Evolutionary conservation across 2,113 vertebrate genomes (phyloP).

Genomic region (Grus americana): DNA sequence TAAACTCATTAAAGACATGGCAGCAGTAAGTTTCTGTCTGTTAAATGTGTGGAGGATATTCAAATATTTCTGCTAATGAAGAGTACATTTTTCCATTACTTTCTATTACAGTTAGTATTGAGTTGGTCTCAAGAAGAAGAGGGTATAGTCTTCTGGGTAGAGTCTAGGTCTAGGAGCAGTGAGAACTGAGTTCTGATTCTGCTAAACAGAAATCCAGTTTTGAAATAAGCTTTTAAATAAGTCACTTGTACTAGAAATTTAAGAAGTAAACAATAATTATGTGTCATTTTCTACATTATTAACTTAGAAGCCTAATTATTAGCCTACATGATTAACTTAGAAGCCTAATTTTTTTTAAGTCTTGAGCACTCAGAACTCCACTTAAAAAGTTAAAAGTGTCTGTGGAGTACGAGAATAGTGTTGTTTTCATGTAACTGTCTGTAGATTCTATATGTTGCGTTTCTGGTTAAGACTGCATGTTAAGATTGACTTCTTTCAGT

Average conservation of each 20-base stretch:
- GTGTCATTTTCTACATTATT: not conserved
- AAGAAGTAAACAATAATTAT: not conserved
- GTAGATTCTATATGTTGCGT: not conserved
- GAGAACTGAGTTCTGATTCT: not conserved
- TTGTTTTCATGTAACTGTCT: not conserved
- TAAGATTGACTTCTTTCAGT: not conserved
- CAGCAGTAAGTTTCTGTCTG: conserved; percentile 84
- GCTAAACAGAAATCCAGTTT: not conserved
- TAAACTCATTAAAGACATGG: conserved; percentile 98
- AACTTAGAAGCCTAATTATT: not conserved
- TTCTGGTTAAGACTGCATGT: not conserved
- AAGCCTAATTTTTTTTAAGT: not conserved
- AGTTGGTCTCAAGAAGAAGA: not conserved
- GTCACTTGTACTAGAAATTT: not conserved
- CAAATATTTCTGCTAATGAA: not conserved
- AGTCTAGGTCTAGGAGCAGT: not conserved
- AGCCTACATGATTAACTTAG: not conserved
- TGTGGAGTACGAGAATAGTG: not conserved
- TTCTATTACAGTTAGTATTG: not conserved
- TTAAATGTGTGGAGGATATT: not conserved
- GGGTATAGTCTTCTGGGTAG: not conserved
- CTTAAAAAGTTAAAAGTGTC: not conserved
- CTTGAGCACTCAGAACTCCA: not conserved
- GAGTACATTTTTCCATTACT: not conserved
- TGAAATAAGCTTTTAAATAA: not conserved